Evolutionary conservation across 2,797 vertebrate genomes (phyloP).

Genomic region (Falco cherrug): DNA sequence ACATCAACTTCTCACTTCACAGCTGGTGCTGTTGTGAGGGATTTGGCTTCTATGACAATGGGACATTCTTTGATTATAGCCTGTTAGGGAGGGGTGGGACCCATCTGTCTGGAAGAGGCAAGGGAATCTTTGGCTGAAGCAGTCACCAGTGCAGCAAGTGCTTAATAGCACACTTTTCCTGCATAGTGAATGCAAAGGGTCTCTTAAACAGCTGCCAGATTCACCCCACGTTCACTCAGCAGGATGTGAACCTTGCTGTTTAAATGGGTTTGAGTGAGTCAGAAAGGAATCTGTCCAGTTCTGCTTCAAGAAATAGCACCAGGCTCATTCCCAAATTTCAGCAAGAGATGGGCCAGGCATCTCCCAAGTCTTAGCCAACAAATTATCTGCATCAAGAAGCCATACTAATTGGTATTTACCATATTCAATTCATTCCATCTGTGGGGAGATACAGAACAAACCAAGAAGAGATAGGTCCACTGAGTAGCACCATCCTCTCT

Average conservation of each 20-base stretch:
- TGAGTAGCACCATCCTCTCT: background rate
- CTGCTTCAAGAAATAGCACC: background rate
- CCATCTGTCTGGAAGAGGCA: no score
- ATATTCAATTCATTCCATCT: background rate
- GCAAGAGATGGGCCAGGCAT: background rate
- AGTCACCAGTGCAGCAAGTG: background rate
- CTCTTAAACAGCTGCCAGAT: background rate
- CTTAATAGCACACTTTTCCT: background rate
- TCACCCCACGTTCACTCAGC: background rate
- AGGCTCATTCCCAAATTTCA: background rate
- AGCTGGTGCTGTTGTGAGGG: no score
- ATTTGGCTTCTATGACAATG: no score
- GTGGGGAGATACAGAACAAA: background rate
- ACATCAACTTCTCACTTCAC: no score
- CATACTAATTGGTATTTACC: background rate
- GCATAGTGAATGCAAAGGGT: background rate
- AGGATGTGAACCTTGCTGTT: background rate
- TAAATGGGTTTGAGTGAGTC: background rate
- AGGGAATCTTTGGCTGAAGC: background rate
- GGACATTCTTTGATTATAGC: no score
- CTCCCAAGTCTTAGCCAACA: background rate
- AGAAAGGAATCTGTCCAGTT: background rate
- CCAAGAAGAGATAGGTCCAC: background rate
- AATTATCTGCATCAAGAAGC: background rate
- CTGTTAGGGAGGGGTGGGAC: no score